Evolutionary conservation across 2,888 invertebrate genomes (phyloP), one percentile per base, ranked within the genome.

Genomic region (Xylota segnis): DNA sequence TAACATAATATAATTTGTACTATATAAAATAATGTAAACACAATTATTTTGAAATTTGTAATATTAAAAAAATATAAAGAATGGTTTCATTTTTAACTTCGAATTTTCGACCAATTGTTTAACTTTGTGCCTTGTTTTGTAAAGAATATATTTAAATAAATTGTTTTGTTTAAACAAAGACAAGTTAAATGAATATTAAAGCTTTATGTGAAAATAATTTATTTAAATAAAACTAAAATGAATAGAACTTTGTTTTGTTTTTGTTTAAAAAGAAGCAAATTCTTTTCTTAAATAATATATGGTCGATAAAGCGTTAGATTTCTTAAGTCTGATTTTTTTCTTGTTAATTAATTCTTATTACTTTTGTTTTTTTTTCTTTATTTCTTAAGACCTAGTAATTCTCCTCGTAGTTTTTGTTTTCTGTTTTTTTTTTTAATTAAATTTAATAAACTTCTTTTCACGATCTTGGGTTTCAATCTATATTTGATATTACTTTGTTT

Each of bases 261-360:
- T 43, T 40, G 18, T 50, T 65, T 16, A 56, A 0, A 58, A 56
- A 54, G 40, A 40, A 68, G 58, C 52, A 47, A 61, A 54, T 77
- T 61, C 40, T 16, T 56, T 37, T 77, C 54, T 83, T 74, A 84
- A 84, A 81, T 78, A 32, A 83, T 74, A 77, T 45, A 68, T 82
- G 87, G 87, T 87, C 87, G 87, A 83, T 87, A 87, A 87, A 87
- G 87, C 87, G 87, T 87, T 83, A 87, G 83, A 74, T 87, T 87
- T 83, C 77, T 81, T 83, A 86, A 82, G 76, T 86, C 82, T 81
- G 82, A 76, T 79, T 70, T 74, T 52, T 54, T 58, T 75, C n/a
- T 40, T 74, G 66, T 34, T 14, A 58, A 56, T 68, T 45, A 40
- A 52, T 58, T 76, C 23, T 23, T 23, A 23, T 23, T 23, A 23